These are phyloP conservation scores for Epirrhoe tristata DNA, from an alignment of 2,888 invertebrate genomes.

Conservation along the genomic window DNA sequence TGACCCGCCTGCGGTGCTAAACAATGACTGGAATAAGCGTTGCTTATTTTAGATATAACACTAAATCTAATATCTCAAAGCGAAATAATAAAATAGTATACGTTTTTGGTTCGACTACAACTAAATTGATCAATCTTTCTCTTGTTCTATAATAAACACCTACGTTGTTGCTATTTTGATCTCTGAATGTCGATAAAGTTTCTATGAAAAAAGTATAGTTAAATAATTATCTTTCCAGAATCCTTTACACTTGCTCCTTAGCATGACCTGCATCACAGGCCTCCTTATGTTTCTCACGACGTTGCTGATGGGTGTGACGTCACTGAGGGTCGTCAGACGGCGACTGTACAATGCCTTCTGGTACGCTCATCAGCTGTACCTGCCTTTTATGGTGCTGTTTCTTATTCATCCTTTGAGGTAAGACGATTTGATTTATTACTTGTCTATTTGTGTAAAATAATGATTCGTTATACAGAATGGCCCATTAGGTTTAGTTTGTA, in stretches of 20 bases:
- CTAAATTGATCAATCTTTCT: too few species aligned
- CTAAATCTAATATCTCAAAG: neutral
- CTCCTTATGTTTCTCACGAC: slow-evolving; percentile 75
- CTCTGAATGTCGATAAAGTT: too few species aligned
- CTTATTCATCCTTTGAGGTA: slow-evolving; percentile 85
- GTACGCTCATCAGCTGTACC: slow-evolving; percentile 81
- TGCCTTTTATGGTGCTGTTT: slow-evolving; percentile 77
- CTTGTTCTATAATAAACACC: too few species aligned
- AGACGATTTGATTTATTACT: slow-evolving; percentile 33
- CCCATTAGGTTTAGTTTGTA: neutral
- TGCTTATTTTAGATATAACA: neutral
- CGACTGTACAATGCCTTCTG: slow-evolving; percentile 81
- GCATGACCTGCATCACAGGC: slow-evolving; percentile 78
- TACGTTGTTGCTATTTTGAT: too few species aligned
- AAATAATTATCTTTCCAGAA: slow-evolving; percentile 63
- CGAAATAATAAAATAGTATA: neutral
- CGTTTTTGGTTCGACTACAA: neutral
- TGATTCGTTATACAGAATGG: too few species aligned
- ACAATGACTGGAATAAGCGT: neutral
- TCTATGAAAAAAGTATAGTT: neutral
- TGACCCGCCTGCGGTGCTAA: neutral
- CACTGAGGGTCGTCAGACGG: slow-evolving; percentile 72
- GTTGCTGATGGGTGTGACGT: slow-evolving; percentile 75
- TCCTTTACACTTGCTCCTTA: slow-evolving; percentile 67
- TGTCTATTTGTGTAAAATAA: slow-evolving; percentile 10